Base-by-base conservation (phyloP, 1,140 invertebrate species). In the Heterodera carotae region DNA sequence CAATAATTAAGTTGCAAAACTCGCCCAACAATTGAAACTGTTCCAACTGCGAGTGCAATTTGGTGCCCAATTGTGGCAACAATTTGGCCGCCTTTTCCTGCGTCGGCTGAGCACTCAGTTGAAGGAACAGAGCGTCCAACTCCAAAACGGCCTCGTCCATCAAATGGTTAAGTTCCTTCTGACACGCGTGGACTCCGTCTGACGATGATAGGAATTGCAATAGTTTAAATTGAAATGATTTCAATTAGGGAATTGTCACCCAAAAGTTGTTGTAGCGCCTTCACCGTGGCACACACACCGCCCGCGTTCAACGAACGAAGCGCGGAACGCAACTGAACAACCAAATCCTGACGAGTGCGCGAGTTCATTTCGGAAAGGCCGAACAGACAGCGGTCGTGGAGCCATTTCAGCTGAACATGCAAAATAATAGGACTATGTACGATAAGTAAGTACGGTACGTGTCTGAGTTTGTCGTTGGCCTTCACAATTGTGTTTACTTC, bases 21-120 rank as follows among this genome's bases (percentile, higher is more conserved):
- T 80, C 66, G 78, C 84, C 84, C 29, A 86, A 82, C 62, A 86
- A 53, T 31, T 84, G 76, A 33, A 80, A 85, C 76, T 86, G 86
- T 70, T 85, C 86, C 76, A 88, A 68, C 43, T 75, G 56, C 34
- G 78, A 70, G 34, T 87, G 80, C 48, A 87, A 68, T 43, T 75
- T 60, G 36, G 78, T 75, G 43, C 81, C 73, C n/a, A 85, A 27
- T 48, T 75, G 48, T 59, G 81, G 71, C 67, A 82, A 34, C 12
- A 80, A 66, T 53, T 77, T 83, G 10, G 59, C 31, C 22, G 71
- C 78, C 27, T 77, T 73, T 48, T 85, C 74, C 25, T 64, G 75
- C 18, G 59, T 67, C 1, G 82, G 33, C n/a, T 76, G 72, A 12
- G 64, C 56, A 22, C 82, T 25, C 29, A 85, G 62, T 43, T 84